Percentiles rank a stretch among this genome's conserved stretches.
phyloP scores from a whole-genome alignment of 2,888 invertebrate species.

The Hirtodrosophila alboralis region DNA sequence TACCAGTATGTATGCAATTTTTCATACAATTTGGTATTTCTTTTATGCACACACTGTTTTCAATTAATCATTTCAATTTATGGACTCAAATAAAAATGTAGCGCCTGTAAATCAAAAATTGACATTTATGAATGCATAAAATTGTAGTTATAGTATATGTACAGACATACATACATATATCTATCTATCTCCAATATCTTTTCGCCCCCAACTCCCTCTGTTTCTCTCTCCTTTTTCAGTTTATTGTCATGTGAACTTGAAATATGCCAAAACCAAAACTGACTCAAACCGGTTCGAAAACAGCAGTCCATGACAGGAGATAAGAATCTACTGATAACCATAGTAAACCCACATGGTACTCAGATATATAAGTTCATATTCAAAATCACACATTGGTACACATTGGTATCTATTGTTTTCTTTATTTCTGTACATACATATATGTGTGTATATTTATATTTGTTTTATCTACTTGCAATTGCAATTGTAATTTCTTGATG shows the following conservation, averaged over 20 bases:
- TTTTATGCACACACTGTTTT: conserved; percentile 8
- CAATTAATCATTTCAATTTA: conserved; percentile 49
- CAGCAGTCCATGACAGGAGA: conserved; percentile 15
- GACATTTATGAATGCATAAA: conserved; percentile 31
- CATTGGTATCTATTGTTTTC: conserved; percentile 1
- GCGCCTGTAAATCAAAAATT: conserved; percentile 40
- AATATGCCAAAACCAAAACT: conserved; percentile 35
- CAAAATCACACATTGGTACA: not conserved
- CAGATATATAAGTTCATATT: not conserved
- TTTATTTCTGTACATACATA: conserved; percentile 5
- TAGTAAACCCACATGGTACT: not conserved
- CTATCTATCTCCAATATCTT: conserved; percentile 16
- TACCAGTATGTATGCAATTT: not conserved
- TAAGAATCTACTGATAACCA: conserved; percentile 41
- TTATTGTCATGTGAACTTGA: conserved; percentile 53
- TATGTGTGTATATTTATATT: not conserved
- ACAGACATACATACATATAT: conserved; percentile 17
- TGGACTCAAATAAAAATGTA: conserved; percentile 1
- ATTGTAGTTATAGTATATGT: conserved; percentile 6
- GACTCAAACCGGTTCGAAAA: conserved; percentile 29
- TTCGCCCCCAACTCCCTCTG: no score
- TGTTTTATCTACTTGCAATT: conserved; percentile 26
- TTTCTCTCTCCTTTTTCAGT: conserved; percentile 18
- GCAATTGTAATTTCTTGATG: conserved; percentile 23
- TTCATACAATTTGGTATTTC: conserved; percentile 8